Base-by-base conservation (phyloP, 2,888 invertebrate genomes). In the Panopea generosa region DNA sequence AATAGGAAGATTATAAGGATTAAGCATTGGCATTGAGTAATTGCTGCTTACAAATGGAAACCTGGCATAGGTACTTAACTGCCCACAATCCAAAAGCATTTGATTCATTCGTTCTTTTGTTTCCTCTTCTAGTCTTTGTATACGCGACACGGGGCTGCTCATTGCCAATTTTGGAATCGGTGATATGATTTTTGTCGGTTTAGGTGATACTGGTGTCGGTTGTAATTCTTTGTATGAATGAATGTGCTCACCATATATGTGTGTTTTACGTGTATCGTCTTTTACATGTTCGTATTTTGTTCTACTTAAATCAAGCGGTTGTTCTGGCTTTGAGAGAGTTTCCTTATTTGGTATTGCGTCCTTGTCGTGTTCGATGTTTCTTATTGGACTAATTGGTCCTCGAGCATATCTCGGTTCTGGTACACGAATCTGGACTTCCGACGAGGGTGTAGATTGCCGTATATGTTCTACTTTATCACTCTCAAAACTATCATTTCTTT, bases 291-390 rank as follows among this genome's bases (percentile, higher is more conserved):
- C 91, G 91, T 92, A 97, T 96, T 92, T 97, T 22, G 81, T 56
- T 95, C 59, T 73, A 43, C 96, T 95, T 69, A 98, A 94, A 92
- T 97, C 97, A 57, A 97, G 92, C 0, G 97, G 96, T 59, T 86
- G 85, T 70, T 86, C 85, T 11, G 59, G 49, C 33, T 63, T 72
- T 14, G 53, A 20, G 14, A 88, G 95, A 95, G 91, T 96, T 96
- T 63, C 94, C 90, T 62, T 62, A 22, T 47, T 57, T 3, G 27
- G 1, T 11, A n/a, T 26, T 11, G 27, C 60, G 22, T 68, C 60
- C 6, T 50, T 50, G 9, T 45, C 4, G 16, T 27, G 29, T 11
- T 29, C n/a, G 7, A n/a, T 27, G 2, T 20, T 47, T 22, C 22
- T 24, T 11, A n/a, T 50, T 52, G 52, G 52, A 45, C 62, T 20